Evolutionary conservation across 2,797 vertebrate species (phyloP), one percentile per base, ranked within the genome.

Genomic region (Leptatherina wallacei): DNA sequence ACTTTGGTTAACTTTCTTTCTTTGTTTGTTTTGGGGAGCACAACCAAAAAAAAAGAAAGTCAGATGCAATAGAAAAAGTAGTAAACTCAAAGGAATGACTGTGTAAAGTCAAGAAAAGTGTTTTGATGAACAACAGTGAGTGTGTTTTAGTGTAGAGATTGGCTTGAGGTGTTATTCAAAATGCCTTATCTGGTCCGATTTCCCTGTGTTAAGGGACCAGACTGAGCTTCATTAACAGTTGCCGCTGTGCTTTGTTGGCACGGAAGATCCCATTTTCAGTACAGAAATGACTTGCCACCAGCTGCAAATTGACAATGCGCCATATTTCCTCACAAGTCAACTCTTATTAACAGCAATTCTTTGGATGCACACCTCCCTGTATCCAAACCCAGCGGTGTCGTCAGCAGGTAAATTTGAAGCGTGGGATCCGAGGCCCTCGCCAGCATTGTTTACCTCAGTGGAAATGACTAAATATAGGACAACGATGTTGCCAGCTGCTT

Each of bases 241-340:
- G 78, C 78, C 20, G 78, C 71, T 71, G 73, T 52, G 75, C 78
- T 89, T 90, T 88, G 86, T 84, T 92, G 89, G 83, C 89, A 85
- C 60, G 54, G 85, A 87, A 85, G 86, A 90, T 90, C 84, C 86
- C 83, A 89, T 91, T 91, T 89, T 90, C 83, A 75, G 87, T 20
- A 54, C 77, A 85, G 82, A 88, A 76, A 88, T 83, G 73, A 91
- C 86, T 91, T 62, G 82, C 88, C 85, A 82, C 76, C 83, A 79
- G 84, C 83, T 84, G 84, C 87, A 89, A 91, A 92, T 91, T 91
- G 91, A 93, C 90, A 91, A 77, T 10, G 85, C 69, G 67, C 81
- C 84, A 88, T 87, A 89, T 90, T 90, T 90, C 83, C 85, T 82
- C 38, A 13, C 73, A 38, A 85, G 85, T 88, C 89, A 73, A 67